Conservation (phyloP, 2,797 vertebrate species). For the Remorina albescens region DNA sequence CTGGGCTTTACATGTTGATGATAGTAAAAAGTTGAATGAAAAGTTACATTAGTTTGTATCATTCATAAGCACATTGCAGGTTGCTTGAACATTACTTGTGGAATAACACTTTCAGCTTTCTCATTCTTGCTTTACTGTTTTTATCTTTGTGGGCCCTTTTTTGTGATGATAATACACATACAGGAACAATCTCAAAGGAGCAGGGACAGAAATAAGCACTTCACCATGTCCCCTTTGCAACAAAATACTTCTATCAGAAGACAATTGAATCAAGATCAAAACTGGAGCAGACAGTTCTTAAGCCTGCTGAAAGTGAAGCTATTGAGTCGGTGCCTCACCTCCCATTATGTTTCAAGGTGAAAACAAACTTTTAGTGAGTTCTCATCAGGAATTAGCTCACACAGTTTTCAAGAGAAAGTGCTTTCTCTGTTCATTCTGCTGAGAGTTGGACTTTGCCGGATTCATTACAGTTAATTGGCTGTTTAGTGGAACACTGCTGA, state of each 20-base stretch:
- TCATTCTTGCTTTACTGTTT: not conserved
- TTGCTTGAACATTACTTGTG: not conserved
- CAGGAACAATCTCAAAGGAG: conserved; percentile 1
- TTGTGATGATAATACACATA: not conserved
- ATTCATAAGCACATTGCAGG: not conserved
- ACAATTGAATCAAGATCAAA: conserved; percentile 26
- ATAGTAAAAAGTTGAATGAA: not conserved
- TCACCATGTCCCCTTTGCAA: conserved; percentile 19
- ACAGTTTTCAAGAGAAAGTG: conserved; percentile 42
- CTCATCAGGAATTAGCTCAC: conserved; percentile 45
- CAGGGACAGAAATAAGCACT: not conserved
- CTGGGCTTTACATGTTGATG: no score
- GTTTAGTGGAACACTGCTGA: conserved; percentile 69
- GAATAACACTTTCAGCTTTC: not conserved
- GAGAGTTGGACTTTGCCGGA: conserved; percentile 53
- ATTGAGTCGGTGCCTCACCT: conserved; percentile 13
- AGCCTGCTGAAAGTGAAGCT: not conserved
- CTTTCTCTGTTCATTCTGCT: conserved; percentile 49
- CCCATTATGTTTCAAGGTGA: conserved; percentile 49
- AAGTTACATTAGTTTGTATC: conserved; percentile 2
- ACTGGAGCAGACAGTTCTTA: conserved; percentile 1
- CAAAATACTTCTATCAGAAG: conserved; percentile 20
- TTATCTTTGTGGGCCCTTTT: not conserved
- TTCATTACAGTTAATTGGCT: conserved; percentile 73
- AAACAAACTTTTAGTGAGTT: conserved; percentile 46